Conservation (phyloP, 92 coral and sea anemone genomes). For the Nematostella vectensis region DNA sequence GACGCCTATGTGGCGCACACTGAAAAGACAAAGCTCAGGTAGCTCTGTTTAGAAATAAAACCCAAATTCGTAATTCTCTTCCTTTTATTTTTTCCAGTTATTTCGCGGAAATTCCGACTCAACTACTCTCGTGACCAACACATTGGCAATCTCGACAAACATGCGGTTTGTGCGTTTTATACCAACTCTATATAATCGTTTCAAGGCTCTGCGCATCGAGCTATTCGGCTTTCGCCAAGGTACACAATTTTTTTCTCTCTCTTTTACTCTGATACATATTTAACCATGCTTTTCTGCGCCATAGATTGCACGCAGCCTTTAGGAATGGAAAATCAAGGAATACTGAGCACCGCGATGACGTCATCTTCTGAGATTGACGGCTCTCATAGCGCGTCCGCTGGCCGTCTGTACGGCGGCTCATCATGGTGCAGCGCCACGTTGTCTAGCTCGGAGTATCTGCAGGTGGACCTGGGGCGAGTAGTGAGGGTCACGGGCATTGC, state of each 20-base stretch:
- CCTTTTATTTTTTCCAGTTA: background rate
- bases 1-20: too few species aligned
- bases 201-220: slow-evolving; percentile 1
- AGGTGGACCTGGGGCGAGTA: slow-evolving; percentile 22
- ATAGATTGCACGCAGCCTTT: slow-evolving; percentile 11
- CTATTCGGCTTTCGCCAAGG: background rate
- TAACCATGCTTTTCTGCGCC: background rate
- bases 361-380: slow-evolving; percentile 8
- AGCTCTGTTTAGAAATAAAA: background rate
- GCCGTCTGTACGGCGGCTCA: slow-evolving; percentile 28
- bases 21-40: too few species aligned
- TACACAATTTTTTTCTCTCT: background rate
- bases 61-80: background rate
- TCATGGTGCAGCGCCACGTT: slow-evolving; percentile 29
- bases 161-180: background rate
- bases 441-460: slow-evolving; percentile 14
- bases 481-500: slow-evolving; percentile 29
- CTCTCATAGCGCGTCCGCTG: slow-evolving; percentile 11
- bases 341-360: slow-evolving; percentile 3
- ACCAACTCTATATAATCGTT: background rate
- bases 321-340: slow-evolving; percentile 12
- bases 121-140: background rate
- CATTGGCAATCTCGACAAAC: background rate
- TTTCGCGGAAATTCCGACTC: background rate
- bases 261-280: too few species aligned